Percentiles rank a stretch among this genome's conserved stretches.
Conservation (phyloP, 2,888 invertebrate species). For the Athalia cordata region DNA sequence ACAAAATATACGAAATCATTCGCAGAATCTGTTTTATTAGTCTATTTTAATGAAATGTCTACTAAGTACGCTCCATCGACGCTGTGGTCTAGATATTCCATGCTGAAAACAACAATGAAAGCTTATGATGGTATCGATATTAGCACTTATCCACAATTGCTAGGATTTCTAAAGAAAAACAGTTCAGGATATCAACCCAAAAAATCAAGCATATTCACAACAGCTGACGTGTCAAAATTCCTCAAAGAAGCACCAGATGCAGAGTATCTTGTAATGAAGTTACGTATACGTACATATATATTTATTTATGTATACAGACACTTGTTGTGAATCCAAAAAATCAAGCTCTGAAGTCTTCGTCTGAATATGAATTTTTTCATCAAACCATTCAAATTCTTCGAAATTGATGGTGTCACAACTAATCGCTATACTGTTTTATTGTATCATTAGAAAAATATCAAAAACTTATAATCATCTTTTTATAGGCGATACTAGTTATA, state of each 20-base stretch:
- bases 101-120: slow-evolving; percentile 19
- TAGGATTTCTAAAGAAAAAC: neutral
- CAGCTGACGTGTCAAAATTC: neutral
- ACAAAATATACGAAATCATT: slow-evolving; percentile 16
- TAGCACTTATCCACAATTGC: slow-evolving; percentile 7
- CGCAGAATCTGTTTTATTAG: slow-evolving; percentile 23
- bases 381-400: too few species aligned
- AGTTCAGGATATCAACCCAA: slow-evolving; percentile 3
- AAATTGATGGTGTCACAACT: too few species aligned
- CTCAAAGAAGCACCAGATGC: neutral
- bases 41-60: slow-evolving; percentile 6
- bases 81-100: slow-evolving; percentile 23
- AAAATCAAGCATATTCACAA: slow-evolving; percentile 19
- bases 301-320: too few species aligned
- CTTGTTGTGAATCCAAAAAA: too few species aligned
- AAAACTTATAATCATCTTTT: too few species aligned
- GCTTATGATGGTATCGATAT: slow-evolving; percentile 17
- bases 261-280: neutral
- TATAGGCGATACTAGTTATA: neutral
- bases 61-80: slow-evolving; percentile 17
- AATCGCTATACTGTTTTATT: too few species aligned
- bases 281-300: too few species aligned
- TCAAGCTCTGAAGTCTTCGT: too few species aligned
- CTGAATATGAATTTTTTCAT: too few species aligned
- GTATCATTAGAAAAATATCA: too few species aligned